These are phyloP conservation scores for Augochlora pura DNA, from an alignment of 1,140 invertebrate species.

Conservation along the genomic window DNA sequence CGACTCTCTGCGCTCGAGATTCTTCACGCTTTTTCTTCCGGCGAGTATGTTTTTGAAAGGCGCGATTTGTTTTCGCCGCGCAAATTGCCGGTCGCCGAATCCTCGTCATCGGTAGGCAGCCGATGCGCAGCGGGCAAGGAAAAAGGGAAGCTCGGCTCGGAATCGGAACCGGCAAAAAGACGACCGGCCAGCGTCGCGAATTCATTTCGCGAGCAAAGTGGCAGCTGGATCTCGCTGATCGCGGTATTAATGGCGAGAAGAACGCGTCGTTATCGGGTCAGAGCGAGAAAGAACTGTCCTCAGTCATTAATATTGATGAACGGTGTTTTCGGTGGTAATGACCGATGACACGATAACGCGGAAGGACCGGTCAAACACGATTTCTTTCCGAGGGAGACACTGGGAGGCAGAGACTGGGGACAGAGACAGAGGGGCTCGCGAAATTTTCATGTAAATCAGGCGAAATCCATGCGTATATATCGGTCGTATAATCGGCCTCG, in stretches of 20 bases:
- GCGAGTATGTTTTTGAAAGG: constrained; percentile 77
- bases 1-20: constrained; percentile 35
- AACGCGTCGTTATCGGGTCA: constrained; percentile 25
- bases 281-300: not conserved
- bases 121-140: not conserved
- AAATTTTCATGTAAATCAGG: not conserved
- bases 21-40: constrained; percentile 51
- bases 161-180: constrained; percentile 51
- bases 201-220: constrained; percentile 67
- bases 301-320: constrained; percentile 39
- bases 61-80: constrained; percentile 71
- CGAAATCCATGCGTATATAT: not conserved
- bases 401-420: too few species aligned
- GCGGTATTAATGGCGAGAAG: constrained; percentile 22
- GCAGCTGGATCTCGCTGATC: constrained; percentile 62
- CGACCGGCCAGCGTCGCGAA: constrained; percentile 35
- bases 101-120: constrained; percentile 38
- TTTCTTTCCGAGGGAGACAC: not conserved
- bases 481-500: not conserved
- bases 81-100: constrained; percentile 61
- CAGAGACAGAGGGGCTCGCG: not conserved
- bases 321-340: not conserved
- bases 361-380: not conserved
- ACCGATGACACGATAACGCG: constrained; percentile 13
- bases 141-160: constrained; percentile 18